Percentiles rank a stretch among this genome's conserved stretches.
phyloP scores from a whole-genome alignment of 1,140 invertebrate genomes.

The Heliconius melpomene region DNA sequence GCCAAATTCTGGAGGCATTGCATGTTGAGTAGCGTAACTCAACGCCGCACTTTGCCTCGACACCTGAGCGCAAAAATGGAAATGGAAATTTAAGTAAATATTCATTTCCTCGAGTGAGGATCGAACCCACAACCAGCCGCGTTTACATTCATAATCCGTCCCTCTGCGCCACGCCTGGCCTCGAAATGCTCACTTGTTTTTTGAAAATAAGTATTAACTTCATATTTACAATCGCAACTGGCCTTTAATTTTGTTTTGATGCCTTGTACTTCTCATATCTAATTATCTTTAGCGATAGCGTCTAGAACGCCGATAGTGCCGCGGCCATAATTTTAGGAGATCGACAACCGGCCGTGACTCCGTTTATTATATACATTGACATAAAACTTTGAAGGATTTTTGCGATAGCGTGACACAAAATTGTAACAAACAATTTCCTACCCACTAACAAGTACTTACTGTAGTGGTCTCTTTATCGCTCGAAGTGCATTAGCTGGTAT shows the following conservation, averaged over 20 bases:
- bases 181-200: neutral
- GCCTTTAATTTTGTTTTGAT: slow-evolving; percentile 48
- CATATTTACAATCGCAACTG: slow-evolving; percentile 19
- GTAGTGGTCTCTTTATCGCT: slow-evolving; percentile 17
- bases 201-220: neutral
- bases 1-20: no score
- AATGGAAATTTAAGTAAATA: no score
- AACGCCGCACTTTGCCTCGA: no score
- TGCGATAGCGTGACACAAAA: slow-evolving; percentile 73
- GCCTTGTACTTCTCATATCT: slow-evolving; percentile 46
- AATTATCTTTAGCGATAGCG: slow-evolving; percentile 48
- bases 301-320: slow-evolving; percentile 57
- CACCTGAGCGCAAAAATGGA: no score
- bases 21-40: no score
- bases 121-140: no score
- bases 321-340: slow-evolving; percentile 75
- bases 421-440: slow-evolving; percentile 52
- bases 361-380: slow-evolving; percentile 66
- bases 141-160: no score
- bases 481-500: slow-evolving; percentile 14
- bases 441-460: slow-evolving; percentile 12
- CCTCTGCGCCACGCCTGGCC: no score
- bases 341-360: slow-evolving; percentile 78
- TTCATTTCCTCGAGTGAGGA: no score
- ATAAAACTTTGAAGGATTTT: slow-evolving; percentile 73